Conservation (phyloP, 2,888 invertebrate species). For the Cosmopolites sordidus region DNA sequence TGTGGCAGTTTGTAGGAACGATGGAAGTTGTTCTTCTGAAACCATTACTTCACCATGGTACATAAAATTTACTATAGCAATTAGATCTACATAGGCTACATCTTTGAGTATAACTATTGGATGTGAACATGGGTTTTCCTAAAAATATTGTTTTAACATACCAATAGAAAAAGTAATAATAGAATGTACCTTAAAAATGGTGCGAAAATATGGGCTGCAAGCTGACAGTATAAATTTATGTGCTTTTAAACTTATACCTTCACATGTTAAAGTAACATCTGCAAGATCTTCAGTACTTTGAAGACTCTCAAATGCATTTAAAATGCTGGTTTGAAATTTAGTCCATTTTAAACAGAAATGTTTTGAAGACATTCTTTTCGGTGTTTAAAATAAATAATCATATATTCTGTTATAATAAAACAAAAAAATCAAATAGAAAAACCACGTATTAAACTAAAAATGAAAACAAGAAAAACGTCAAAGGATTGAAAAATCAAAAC, state of each 20-base stretch:
- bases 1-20: conserved; percentile 64
- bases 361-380: conserved; percentile 46
- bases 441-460: conserved; percentile 22
- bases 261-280: conserved; percentile 69
- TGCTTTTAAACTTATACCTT: conserved; percentile 67
- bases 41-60: conserved; percentile 70
- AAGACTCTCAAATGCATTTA: conserved; percentile 65
- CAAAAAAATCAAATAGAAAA: conserved; percentile 11
- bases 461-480: conserved; percentile 20
- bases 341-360: conserved; percentile 74
- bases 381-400: conserved; percentile 5
- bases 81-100: conserved; percentile 62
- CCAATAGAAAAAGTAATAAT: conserved; percentile 2
- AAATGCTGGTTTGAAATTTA: conserved; percentile 67
- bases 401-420: conserved; percentile 7
- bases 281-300: conserved; percentile 67
- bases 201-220: conserved; percentile 71
- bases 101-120: conserved; percentile 70
- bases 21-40: conserved; percentile 61
- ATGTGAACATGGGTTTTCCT: conserved; percentile 72
- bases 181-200: conserved; percentile 62
- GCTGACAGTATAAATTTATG: conserved; percentile 73
- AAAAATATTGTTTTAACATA: conserved; percentile 29
- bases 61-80: conserved; percentile 65
- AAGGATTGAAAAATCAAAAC: conserved; percentile 16